Base-by-base conservation (phyloP, 2,888 invertebrate species). In the Rhyacophila evoluta region DNA sequence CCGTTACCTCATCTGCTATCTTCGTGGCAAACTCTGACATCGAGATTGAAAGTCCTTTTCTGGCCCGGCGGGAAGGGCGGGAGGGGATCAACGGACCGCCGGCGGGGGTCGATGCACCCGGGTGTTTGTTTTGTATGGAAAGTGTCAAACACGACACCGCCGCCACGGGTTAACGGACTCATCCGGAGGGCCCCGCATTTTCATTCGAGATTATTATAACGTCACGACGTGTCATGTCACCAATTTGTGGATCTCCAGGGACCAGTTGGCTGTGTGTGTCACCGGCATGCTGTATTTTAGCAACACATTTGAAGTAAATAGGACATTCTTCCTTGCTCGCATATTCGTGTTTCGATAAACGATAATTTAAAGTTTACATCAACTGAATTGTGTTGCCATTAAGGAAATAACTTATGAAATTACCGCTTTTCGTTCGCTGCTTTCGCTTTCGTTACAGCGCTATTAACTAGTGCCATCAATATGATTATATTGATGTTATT, bases 31-130 rank as follows among this genome's bases (percentile, higher is more conserved):
- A 25, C 19, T 25, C 55, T 55, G 55, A 55, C 19, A 25, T 25
- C 15, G 55, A 55, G 55, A 19, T 55, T 55, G 55, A 55, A 55
- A 55, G 55, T 55, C 55, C 55, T 55, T 15, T 2, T 2, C 19
- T 19, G 6, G 29, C 4, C 29, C 3, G 2, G 8, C 19, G 2
- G 15, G 55, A 5, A 19, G 55, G 8, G 5, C 55, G 15, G 6
- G 41, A 15, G 15, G 41, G 41, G 41, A 4, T 41, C 55, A 19
- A 15, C 19, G 55, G 41, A 19, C 8, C 25, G 19, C 55, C 25
- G 55, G 55, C 55, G 55, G 15, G 55, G 55, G 55, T 55, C 55
- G 55, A 25, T 55, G 55, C 55, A 55, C 55, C 55, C 55, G 55
- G 4, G 55, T 19, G 55, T 55, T 55, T 55, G 55, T 55, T 55